Base-by-base conservation (phyloP, 2,113 vertebrate genomes). In the Podarcis muralis region DNA sequence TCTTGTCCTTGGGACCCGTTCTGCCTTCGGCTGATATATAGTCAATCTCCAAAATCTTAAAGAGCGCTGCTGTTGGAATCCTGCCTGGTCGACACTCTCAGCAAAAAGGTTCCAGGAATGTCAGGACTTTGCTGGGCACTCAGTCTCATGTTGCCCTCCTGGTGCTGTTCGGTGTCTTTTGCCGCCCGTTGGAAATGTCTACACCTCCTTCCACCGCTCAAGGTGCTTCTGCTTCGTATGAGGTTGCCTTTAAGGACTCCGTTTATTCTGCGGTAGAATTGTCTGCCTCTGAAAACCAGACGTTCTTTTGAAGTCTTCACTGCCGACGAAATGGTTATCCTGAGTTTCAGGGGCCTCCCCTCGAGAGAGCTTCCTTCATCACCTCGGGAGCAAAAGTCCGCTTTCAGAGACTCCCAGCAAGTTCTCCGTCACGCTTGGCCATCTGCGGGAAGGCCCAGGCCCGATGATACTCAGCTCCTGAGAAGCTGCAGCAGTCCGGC, bases 201-300 rank as follows among this genome's bases (percentile, higher is more conserved):
- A 2, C 27, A 2, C n/a, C 40, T 88, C 59, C 59, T 83, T n/a
- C 57, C 18, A 53, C 71, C 16, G 27, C 59, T 48, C 90, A 90
- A 87, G 88, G 87, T 53, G 48, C 77, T 83, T 90, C 88, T 1
- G 81, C 91, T 9, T 32, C 1, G 30, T 6, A 16, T 1, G 8
- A 77, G 79, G 6, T 13, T 8, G 0, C 88, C 69, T 92, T 89
- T 86, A 89, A 87, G 87, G 89, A 87, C 90, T 32, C 35, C 3
- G 9, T 1, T 22, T 11, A 15, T 57, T n/a, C 78, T 3, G 3
- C 37, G 3, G 18, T 37, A 82, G 35, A 30, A 23, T 23, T 32
- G 4, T 23, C 53, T n/a, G 8, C 79, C 40, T 3, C 2, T 5
- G 22, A 53, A 35, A 27, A 22, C 9, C 30, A 2, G 5, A 30